phyloP scores from a whole-genome alignment of 2,888 invertebrate species.

The Agonopterix arenella region DNA sequence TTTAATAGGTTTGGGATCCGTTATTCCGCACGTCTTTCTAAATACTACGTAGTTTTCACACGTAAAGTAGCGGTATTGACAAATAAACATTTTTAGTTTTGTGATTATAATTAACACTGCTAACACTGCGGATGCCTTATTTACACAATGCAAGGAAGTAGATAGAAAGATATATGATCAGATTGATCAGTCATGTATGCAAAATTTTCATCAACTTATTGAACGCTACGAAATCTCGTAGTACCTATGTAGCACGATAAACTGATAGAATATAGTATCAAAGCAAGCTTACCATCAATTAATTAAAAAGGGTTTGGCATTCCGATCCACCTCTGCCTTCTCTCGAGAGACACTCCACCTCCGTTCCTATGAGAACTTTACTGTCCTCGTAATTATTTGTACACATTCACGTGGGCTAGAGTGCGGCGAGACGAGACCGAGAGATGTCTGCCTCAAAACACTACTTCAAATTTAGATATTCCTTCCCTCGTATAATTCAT shows the following conservation, averaged over 20 bases:
- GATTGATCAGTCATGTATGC: too few relatives aligned
- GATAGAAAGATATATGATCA: too few relatives aligned
- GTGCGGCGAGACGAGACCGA: constrained; percentile 33
- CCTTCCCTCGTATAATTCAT: constrained; percentile 53
- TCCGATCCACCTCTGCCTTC: constrained; percentile 3
- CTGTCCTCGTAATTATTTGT: constrained; percentile 61
- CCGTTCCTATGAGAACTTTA: constrained; percentile 45
- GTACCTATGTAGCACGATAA: constrained; percentile 7
- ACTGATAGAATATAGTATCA: neutral
- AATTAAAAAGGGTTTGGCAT: constrained; percentile 5
- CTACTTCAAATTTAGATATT: constrained; percentile 54
- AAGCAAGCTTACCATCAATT: neutral
- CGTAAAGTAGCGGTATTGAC: too few relatives aligned
- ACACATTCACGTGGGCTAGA: constrained; percentile 25
- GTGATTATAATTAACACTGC: too few relatives aligned
- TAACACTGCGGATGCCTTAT: too few relatives aligned
- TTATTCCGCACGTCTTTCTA: too few relatives aligned
- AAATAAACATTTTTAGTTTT: too few relatives aligned
- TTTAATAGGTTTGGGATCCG: neutral
- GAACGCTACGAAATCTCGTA: too few relatives aligned
- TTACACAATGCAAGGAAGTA: too few relatives aligned
- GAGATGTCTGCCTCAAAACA: constrained; percentile 42
- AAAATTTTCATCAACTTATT: too few relatives aligned
- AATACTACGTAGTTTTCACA: too few relatives aligned
- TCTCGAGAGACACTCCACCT: constrained; percentile 39